Conservation (phyloP, 2,888 invertebrate species). For the Octonoba sinensis region DNA sequence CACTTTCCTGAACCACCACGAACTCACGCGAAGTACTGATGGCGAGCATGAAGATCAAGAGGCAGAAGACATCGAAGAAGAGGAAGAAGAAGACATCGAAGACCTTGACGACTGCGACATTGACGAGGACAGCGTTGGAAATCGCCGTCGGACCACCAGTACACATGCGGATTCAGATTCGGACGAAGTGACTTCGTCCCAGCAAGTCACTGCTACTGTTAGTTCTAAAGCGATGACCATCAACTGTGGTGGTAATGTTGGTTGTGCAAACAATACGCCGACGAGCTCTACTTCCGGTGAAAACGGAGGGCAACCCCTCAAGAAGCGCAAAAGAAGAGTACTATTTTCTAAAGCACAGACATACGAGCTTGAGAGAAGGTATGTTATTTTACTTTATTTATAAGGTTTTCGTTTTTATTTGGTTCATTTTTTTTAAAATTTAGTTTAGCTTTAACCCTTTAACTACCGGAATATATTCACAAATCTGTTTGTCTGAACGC, state of each 20-base stretch:
- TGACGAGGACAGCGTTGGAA: conserved; percentile 37
- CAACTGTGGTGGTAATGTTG: neutral
- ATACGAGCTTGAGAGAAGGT: conserved; percentile 87
- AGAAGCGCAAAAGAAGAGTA: conserved; percentile 94
- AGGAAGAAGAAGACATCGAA: conserved; percentile 64
- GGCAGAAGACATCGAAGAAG: conserved; percentile 70
- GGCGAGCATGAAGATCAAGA: conserved; percentile 29
- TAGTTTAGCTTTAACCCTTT: no score
- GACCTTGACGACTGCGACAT: conserved; percentile 63
- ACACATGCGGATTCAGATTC: conserved; percentile 41
- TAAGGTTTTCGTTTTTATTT: neutral
- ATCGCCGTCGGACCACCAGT: conserved; percentile 6
- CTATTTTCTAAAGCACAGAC: conserved; percentile 98
- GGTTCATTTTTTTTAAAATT: neutral
- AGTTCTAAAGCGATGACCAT: neutral
- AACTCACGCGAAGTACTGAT: conserved; percentile 44
- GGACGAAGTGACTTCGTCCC: conserved; percentile 51
- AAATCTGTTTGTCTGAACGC: no score
- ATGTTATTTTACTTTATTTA: neutral
- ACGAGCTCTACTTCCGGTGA: conserved; percentile 56
- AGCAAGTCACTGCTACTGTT: conserved; percentile 10
- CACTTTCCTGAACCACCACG: conserved; percentile 8
- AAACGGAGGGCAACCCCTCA: conserved; percentile 70
- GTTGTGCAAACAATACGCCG: conserved; percentile 35
- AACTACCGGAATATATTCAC: no score